These are phyloP conservation scores for Nycticorax nycticorax DNA, from an alignment of 2,113 vertebrate genomes.

Conservation along the genomic window DNA sequence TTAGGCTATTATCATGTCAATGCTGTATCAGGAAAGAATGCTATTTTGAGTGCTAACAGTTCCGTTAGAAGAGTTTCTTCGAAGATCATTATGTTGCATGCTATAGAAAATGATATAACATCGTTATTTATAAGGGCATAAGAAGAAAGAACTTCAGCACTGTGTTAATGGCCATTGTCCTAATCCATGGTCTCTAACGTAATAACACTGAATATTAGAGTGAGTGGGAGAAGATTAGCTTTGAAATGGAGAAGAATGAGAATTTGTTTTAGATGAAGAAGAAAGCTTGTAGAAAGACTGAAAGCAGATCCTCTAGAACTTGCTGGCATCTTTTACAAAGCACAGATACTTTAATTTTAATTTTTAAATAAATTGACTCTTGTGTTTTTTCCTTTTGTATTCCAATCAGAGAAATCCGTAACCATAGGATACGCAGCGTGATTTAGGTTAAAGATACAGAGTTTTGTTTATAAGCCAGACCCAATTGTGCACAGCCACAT, in stretches of 20 bases:
- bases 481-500: accelerated
- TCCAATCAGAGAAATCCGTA: neutral
- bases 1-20: constrained; percentile 57
- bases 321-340: neutral
- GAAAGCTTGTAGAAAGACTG: neutral
- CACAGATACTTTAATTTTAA: neutral
- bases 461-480: neutral
- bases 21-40: neutral
- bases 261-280: neutral
- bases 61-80: neutral
- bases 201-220: neutral
- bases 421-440: accelerated
- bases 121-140: neutral
- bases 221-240: neutral
- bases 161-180: neutral
- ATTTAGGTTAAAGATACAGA: neutral
- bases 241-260: neutral
- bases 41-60: neutral
- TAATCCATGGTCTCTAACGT: neutral
- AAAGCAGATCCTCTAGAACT: neutral
- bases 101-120: neutral
- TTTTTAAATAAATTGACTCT: neutral
- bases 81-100: neutral
- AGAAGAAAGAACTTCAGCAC: neutral
- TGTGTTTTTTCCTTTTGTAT: neutral